Conservation (phyloP, 2,888 invertebrate species). For the Aphodius granarius region DNA sequence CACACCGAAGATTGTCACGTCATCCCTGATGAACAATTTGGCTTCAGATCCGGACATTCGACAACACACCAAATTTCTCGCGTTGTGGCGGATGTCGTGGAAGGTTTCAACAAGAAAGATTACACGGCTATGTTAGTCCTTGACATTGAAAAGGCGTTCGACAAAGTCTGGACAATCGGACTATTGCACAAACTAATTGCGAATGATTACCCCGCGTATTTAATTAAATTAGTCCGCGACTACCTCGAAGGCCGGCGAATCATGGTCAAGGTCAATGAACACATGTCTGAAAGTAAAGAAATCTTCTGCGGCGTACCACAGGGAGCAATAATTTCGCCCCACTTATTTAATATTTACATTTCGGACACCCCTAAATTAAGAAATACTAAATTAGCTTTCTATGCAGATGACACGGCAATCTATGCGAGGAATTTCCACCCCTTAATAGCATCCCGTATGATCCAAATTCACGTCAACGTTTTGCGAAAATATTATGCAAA, state of each 20-base stretch:
- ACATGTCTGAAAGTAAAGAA: background rate
- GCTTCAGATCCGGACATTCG: conserved; percentile 39
- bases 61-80: conserved; percentile 39
- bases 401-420: background rate
- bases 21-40: conserved; percentile 41
- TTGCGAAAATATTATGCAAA: background rate
- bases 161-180: conserved; percentile 43
- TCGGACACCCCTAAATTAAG: background rate
- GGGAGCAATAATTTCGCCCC: background rate
- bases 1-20: conserved; percentile 17
- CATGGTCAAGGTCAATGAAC: conserved; percentile 30
- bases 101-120: conserved; percentile 36
- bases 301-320: too few species aligned
- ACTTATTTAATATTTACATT: background rate
- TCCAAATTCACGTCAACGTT: background rate
- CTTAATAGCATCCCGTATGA: background rate
- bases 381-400: background rate
- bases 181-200: conserved; percentile 37
- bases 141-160: conserved; percentile 44
- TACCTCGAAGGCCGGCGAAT: conserved; percentile 35
- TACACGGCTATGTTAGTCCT: conserved; percentile 39
- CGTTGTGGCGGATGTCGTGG: conserved; percentile 34
- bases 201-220: conserved; percentile 30
- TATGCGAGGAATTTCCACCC: background rate
- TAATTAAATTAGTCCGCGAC: conserved; percentile 33